Percentiles rank a stretch among this genome's conserved stretches.
Conservation (phyloP, 1,140 invertebrate species). For the Papilio machaon region DNA sequence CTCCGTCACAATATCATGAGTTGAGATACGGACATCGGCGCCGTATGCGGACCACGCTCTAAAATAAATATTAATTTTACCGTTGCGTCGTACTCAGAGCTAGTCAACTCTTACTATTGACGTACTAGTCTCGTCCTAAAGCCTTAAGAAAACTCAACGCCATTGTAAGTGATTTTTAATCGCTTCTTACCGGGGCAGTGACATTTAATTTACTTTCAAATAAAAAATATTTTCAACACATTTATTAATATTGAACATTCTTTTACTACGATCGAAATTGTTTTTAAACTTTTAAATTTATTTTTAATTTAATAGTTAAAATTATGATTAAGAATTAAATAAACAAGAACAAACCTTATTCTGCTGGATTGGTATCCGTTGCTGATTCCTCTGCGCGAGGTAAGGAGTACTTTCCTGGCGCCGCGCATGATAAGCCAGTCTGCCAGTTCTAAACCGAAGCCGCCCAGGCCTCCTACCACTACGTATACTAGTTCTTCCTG, state of each 20-base stretch:
- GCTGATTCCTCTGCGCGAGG: slow-evolving; percentile 88
- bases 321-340: neutral
- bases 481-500: slow-evolving; percentile 80
- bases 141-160: too few relatives aligned
- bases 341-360: slow-evolving; percentile 74
- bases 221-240: too few relatives aligned
- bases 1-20: slow-evolving; percentile 84
- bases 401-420: slow-evolving; percentile 89
- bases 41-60: slow-evolving; percentile 86
- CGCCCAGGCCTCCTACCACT: slow-evolving; percentile 90
- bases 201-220: too few relatives aligned
- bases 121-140: too few relatives aligned
- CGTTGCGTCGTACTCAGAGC: too few relatives aligned
- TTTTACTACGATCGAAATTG: too few relatives aligned
- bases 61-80: slow-evolving; percentile 41
- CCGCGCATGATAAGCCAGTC: slow-evolving; percentile 93
- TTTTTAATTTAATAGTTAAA: neutral
- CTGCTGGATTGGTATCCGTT: slow-evolving; percentile 90
- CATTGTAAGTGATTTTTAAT: too few relatives aligned
- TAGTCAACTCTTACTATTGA: neutral
- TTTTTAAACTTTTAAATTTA: too few relatives aligned
- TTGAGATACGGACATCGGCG: slow-evolving; percentile 85
- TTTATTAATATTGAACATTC: too few relatives aligned
- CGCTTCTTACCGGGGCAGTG: too few relatives aligned
- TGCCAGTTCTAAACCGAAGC: slow-evolving; percentile 95